A percentile compares a stretch with the other conserved stretches of the same genome.
These are phyloP conservation scores for Clarias gariepinus DNA, from an alignment of 2,113 vertebrate species.

Conservation along the genomic window DNA sequence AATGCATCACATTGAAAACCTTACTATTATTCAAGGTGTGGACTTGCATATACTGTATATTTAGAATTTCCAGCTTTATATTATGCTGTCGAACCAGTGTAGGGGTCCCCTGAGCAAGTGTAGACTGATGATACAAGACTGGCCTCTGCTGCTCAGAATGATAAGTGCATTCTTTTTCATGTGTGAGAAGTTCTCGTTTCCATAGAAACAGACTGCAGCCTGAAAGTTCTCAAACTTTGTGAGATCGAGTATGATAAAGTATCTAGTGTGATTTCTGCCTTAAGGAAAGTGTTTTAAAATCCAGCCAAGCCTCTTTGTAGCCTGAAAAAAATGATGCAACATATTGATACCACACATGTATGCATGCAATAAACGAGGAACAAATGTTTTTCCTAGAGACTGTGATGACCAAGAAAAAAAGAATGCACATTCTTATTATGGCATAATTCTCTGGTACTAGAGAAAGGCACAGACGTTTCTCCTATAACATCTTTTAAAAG, in stretches of 20 bases:
- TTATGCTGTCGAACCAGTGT: neutral
- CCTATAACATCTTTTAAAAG: neutral
- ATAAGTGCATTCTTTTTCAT: slow-evolving; percentile 3
- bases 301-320: neutral
- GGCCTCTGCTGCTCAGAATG: slow-evolving; percentile 44
- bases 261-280: slow-evolving; percentile 5
- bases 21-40: neutral
- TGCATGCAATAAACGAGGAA: neutral
- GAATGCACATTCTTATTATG: neutral
- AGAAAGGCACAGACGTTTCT: neutral
- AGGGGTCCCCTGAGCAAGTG: neutral
- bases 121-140: neutral
- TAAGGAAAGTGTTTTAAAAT: slow-evolving; percentile 3
- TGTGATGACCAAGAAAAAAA: neutral
- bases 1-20: neutral
- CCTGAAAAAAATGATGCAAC: neutral
- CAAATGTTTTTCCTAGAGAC: neutral
- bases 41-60: neutral
- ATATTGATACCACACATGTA: neutral
- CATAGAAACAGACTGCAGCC: slow-evolving; percentile 12
- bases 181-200: neutral
- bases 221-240: slow-evolving; percentile 7
- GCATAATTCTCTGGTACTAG: neutral
- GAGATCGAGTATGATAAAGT: neutral
- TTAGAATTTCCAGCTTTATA: neutral